Conservation (phyloP, 2,888 invertebrate species). For the Danaus chrysippus region DNA sequence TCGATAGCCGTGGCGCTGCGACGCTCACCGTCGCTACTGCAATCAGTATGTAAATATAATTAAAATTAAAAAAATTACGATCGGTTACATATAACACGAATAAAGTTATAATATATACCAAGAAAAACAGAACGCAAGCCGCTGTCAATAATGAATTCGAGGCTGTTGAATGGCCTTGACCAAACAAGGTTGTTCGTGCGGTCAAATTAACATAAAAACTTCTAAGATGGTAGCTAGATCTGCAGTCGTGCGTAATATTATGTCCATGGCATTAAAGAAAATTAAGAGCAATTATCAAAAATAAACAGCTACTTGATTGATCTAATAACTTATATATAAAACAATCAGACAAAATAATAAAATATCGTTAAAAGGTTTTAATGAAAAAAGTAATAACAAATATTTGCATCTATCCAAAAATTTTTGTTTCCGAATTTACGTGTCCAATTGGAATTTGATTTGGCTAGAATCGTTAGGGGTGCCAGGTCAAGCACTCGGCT, state of each 20-base stretch:
- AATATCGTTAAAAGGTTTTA: too few relatives aligned
- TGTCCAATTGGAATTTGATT: slow-evolving; percentile 18
- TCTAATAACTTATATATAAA: too few relatives aligned
- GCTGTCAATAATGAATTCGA: slow-evolving; percentile 51
- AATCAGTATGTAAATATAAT: slow-evolving; percentile 47
- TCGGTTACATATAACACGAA: slow-evolving; percentile 7
- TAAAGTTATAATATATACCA: slow-evolving; percentile 46
- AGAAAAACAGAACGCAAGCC: slow-evolving; percentile 45
- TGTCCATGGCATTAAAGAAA: slow-evolving; percentile 27
- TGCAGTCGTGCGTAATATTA: slow-evolving; percentile 32
- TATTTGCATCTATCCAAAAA: slow-evolving; percentile 2
- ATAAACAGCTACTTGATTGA: not conserved
- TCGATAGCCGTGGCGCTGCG: slow-evolving; percentile 58
- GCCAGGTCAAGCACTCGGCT: slow-evolving; percentile 50
- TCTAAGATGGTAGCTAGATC: slow-evolving; percentile 39
- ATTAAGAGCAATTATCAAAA: slow-evolving; percentile 21
- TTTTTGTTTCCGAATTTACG: not conserved
- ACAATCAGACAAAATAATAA: too few relatives aligned
- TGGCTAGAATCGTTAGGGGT: slow-evolving; percentile 40
- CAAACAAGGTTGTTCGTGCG: slow-evolving; percentile 55
- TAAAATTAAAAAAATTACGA: slow-evolving; percentile 35
- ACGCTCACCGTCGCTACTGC: slow-evolving; percentile 55
- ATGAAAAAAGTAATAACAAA: too few relatives aligned
- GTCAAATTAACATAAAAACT: slow-evolving; percentile 48
- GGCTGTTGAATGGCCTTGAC: slow-evolving; percentile 61